A percentile compares a stretch with the other conserved stretches of the same genome.
Conservation (phyloP, 2,797 vertebrate genomes). For the Ptychobarbus kaznakovi region DNA sequence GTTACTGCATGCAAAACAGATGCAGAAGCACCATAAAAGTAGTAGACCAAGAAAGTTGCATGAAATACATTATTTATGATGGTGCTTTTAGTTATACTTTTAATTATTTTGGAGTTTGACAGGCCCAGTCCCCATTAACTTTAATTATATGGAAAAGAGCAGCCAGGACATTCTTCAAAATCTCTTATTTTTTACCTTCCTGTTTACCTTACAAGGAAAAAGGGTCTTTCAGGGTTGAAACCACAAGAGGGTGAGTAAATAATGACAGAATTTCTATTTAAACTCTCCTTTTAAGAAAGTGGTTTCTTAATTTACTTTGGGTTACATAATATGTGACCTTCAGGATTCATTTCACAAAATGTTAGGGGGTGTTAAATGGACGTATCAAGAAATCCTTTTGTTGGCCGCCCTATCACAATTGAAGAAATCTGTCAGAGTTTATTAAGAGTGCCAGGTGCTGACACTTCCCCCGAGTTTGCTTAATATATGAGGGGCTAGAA, state of each 20-base stretch:
- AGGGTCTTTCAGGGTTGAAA: neutral
- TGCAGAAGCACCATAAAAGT: neutral
- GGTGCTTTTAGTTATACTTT: neutral
- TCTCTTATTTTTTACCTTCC: neutral
- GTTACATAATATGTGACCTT: neutral
- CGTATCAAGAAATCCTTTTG: slow-evolving; percentile 18
- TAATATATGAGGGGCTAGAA: slow-evolving; percentile 11
- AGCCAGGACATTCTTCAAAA: neutral
- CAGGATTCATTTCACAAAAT: neutral
- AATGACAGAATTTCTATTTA: neutral
- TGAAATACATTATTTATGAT: neutral
- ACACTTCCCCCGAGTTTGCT: slow-evolving; percentile 60
- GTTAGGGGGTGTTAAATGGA: slow-evolving; percentile 17
- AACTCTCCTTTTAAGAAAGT: neutral
- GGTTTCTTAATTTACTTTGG: neutral
- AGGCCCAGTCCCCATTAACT: neutral
- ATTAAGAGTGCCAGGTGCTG: neutral
- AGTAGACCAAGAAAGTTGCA: neutral
- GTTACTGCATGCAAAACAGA: neutral
- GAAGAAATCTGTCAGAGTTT: slow-evolving; percentile 25
- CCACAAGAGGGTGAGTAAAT: neutral
- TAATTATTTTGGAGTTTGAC: neutral
- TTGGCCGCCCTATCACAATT: neutral
- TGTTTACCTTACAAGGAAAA: too few species aligned
- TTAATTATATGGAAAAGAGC: neutral